Conservation (phyloP, 2,113 vertebrate genomes). For the Bostrychus sinensis region DNA sequence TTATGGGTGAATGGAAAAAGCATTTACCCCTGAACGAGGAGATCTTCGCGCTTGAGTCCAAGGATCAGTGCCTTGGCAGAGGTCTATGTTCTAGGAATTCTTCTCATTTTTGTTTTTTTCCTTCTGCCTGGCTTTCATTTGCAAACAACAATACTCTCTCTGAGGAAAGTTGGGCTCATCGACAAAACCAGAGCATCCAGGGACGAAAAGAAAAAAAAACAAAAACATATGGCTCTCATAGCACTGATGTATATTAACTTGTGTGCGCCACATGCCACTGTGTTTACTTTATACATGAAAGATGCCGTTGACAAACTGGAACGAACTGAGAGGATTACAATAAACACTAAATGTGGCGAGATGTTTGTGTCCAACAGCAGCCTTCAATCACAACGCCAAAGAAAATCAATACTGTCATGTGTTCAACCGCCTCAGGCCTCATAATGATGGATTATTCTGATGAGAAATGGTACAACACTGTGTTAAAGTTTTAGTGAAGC, state of each 20-base stretch:
- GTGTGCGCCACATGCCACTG: constrained; percentile 50
- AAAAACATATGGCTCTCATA: constrained; percentile 49
- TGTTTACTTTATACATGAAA: constrained; percentile 29
- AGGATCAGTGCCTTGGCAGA: no score
- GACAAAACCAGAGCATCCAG: constrained; percentile 22
- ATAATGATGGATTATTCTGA: background rate
- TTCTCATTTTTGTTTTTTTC: no score
- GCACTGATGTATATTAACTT: constrained; percentile 28
- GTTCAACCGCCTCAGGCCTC: background rate
- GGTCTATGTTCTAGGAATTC: no score
- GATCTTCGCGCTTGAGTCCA: no score
- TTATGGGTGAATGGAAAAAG: no score
- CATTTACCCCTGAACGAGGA: no score
- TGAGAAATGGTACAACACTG: no score
- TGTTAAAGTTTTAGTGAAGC: no score
- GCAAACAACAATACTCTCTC: constrained; percentile 22
- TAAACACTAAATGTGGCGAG: background rate
- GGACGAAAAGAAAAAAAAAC: no score
- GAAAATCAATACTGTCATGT: constrained; percentile 11
- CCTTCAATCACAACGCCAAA: background rate
- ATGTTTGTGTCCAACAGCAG: background rate
- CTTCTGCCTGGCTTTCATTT: constrained; percentile 36
- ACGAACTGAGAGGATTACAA: no score
- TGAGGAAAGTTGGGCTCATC: constrained; percentile 55
- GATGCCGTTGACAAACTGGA: constrained; percentile 34